Conservation (phyloP, 2,113 vertebrate genomes). For the Hydropotes inermis region DNA sequence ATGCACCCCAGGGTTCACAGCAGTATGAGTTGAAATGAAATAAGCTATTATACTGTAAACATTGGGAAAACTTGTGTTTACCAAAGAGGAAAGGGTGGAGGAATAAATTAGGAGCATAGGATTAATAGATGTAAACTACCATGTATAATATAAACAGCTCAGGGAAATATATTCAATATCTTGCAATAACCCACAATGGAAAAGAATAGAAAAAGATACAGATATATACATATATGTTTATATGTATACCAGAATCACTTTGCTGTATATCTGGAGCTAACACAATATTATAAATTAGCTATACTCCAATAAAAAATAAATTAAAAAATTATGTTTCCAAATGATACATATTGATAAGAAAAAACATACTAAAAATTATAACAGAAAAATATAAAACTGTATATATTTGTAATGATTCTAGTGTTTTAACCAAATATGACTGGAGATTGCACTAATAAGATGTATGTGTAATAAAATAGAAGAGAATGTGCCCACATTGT, state of each 20-base stretch:
- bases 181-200: background rate
- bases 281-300: background rate
- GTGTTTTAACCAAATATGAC: background rate
- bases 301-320: background rate
- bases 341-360: background rate
- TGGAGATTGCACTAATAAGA: background rate
- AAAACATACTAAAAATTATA: background rate
- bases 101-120: background rate
- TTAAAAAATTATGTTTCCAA: background rate
- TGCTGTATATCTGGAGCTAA: background rate
- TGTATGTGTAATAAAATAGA: background rate
- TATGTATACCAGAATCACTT: background rate
- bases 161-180: background rate
- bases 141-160: background rate
- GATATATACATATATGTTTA: background rate
- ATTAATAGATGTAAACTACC: background rate
- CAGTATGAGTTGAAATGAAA: background rate
- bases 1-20: background rate
- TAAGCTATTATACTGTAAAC: background rate
- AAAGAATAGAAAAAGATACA: background rate
- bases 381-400: background rate
- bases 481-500: background rate
- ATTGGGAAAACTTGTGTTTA: background rate
- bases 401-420: background rate
- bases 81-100: background rate